Base-by-base conservation (phyloP, 2,797 vertebrate species). In the Lacerta bilineata region DNA sequence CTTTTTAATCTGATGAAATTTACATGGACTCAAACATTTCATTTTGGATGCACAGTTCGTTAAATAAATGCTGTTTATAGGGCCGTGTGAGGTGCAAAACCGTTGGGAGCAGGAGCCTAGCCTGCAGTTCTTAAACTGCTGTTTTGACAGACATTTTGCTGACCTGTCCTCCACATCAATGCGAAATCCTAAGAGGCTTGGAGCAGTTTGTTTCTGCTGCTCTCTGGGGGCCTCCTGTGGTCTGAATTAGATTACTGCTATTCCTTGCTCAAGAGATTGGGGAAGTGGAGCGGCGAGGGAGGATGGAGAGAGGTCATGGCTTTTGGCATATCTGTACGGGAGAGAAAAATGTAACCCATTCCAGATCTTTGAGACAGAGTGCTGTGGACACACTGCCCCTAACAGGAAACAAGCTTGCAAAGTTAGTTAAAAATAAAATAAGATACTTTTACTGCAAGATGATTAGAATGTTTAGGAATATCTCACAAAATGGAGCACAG, bases 161-260 rank as follows among this genome's bases (percentile, higher is more conserved):
- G 68, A 36, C 36, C 72, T 74, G 17, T 74, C 36, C 33, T 74
- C 36, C 18, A 20, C 36, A 74, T 84, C 88, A 74, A 50, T 78
- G 46, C 0, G 41, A 89, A 94, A 94, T 86, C 93, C 87, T 87
- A 84, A 66, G 93, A 91, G 91, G 64, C 64, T 93, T 77, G 8
- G 41, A 55, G n/a, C 84, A 93, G 75, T 88, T 90, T 87, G 86
- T 90, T 92, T 90, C 91, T 87, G 91, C 87, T 95, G 95, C 93
- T 95, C 94, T 95, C 92, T 95, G 95, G 93, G 93, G 95, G 93
- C 95, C 95, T 95, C 95, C 93, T 96, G 95, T 95, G 95, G 95
- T 90, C 93, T 95, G 92, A 94, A 93, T 93, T 89, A 92, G 95
- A 94, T 81, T 94, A 50, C 87, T 93, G 82, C n/a, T 91, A 33